These are phyloP conservation scores for Agrochola lota DNA, from an alignment of 2,888 invertebrate species.

Conservation along the genomic window DNA sequence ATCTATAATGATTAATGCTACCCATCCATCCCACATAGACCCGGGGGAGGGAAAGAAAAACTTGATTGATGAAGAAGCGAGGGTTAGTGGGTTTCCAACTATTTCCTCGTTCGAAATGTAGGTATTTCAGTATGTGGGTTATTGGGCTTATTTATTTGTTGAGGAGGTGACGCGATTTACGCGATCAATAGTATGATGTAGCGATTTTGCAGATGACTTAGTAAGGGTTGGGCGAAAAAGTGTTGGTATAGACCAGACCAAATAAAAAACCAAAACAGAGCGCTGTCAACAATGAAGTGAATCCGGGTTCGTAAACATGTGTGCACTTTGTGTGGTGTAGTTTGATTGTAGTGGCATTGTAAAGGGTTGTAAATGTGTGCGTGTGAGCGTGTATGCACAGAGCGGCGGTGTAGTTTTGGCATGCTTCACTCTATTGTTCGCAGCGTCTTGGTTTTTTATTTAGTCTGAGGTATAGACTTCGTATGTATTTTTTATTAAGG, in stretches of 20 bases:
- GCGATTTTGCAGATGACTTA: slow-evolving; percentile 38
- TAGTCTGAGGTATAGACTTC: not conserved
- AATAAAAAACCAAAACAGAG: too few relatives aligned
- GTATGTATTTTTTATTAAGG: not conserved
- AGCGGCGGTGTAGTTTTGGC: too few relatives aligned
- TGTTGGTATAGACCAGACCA: not conserved
- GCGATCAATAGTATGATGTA: slow-evolving; percentile 49
- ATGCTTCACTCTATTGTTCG: too few relatives aligned
- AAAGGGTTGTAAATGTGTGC: too few relatives aligned
- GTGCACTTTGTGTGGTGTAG: too few relatives aligned
- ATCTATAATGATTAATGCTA: slow-evolving; percentile 87
- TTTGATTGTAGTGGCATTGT: too few relatives aligned
- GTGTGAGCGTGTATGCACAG: too few relatives aligned
- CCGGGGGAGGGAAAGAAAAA: slow-evolving; percentile 77
- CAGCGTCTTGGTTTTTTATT: too few relatives aligned
- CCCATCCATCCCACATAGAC: slow-evolving; percentile 82
- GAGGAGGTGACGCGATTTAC: slow-evolving; percentile 36
- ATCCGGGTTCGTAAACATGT: too few relatives aligned
- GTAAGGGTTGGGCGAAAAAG: not conserved
- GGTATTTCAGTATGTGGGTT: slow-evolving; percentile 69
- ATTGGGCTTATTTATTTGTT: slow-evolving; percentile 61
- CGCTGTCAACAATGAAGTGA: too few relatives aligned
- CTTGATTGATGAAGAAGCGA: slow-evolving; percentile 85
- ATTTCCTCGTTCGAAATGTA: slow-evolving; percentile 72
- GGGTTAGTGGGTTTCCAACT: slow-evolving; percentile 74